phyloP scores from a whole-genome alignment of 2,113 vertebrate species.

The Oophaga pumilio region DNA sequence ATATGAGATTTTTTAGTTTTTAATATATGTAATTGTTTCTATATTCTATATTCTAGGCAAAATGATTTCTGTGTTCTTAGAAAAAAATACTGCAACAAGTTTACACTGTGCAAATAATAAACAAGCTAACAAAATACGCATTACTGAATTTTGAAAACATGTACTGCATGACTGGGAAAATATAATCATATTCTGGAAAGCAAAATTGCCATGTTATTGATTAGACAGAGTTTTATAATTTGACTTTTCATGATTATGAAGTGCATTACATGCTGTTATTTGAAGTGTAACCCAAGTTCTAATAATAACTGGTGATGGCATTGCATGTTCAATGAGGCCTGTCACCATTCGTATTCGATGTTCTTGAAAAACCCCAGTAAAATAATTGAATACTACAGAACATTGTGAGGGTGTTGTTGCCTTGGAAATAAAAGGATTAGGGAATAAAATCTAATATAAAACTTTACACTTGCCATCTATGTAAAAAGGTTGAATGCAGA shows the following conservation, averaged over 20 bases:
- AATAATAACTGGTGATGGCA: conserved; percentile 36
- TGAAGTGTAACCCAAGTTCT: conserved; percentile 24
- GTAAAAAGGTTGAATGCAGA: not conserved
- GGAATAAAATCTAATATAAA: not conserved
- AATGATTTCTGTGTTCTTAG: not conserved
- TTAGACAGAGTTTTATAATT: conserved; percentile 25
- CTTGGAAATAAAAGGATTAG: not conserved
- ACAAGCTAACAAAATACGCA: not conserved
- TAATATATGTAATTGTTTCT: not conserved
- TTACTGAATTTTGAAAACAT: not conserved
- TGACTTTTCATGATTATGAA: conserved; percentile 46
- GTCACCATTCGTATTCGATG: not conserved
- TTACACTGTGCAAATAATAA: not conserved
- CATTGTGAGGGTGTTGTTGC: not conserved
- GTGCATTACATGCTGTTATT: conserved; percentile 29
- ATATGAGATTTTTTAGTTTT: not conserved
- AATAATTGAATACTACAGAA: conserved; percentile 1
- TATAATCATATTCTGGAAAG: not conserved
- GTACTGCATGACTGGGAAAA: not conserved
- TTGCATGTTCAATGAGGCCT: conserved; percentile 33
- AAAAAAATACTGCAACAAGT: not conserved
- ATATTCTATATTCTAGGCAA: not conserved
- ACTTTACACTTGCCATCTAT: not conserved
- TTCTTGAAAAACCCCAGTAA: not conserved
- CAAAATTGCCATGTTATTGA: conserved; percentile 33